Base-by-base conservation (phyloP, 2,797 vertebrate species). In the Poecilia picta region DNA sequence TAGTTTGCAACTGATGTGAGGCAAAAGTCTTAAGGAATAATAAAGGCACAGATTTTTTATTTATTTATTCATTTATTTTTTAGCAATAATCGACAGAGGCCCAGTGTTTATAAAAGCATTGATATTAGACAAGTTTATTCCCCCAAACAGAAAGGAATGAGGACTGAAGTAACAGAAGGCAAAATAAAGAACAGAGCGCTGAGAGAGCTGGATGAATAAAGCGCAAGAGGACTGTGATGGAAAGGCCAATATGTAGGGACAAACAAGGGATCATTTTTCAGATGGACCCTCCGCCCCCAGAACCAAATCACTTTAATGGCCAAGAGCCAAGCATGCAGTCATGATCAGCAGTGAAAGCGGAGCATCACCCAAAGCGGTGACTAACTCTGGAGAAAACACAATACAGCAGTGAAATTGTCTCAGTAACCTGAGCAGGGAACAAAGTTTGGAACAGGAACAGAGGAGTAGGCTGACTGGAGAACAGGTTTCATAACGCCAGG, bases 401-500 rank as follows among this genome's bases (percentile, higher is more conserved):
- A 36, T 41, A 16, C 41, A 55, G 73, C 23, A 16, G 49, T 57
- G 23, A 57, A 57, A 43, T 10, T 41, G 25, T 36, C 72, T 74
- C 36, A n/a, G 33, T 74, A 39, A 25, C 53, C 73, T 45, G 41
- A 41, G 64, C 23, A 4, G 36, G 36, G 33, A 74, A 25, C 73
- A 73, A 33, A 49, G 51, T 74, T 57, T 41, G 25, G 73, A 74
- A 57, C 36, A 74, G 51, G 12, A 74, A 36, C 12, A 57, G 73
- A 39, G 31, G 72, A 53, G 10, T 41, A n/a, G 51, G n/a, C 33
- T 55, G 49, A 53, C 33, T n/a, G 73, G 23, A 53, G 49, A 74
- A 55, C 72, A 33, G 20, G 25, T 25, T 41, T 39, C 33, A 74
- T 41, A 74, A 74, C 4, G 36, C 49, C 73, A 55, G 49, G 23